Percentiles rank a stretch among this genome's conserved stretches.
Evolutionary conservation across 2,888 invertebrate genomes (phyloP).

Genomic region (Crematogaster levior): DNA sequence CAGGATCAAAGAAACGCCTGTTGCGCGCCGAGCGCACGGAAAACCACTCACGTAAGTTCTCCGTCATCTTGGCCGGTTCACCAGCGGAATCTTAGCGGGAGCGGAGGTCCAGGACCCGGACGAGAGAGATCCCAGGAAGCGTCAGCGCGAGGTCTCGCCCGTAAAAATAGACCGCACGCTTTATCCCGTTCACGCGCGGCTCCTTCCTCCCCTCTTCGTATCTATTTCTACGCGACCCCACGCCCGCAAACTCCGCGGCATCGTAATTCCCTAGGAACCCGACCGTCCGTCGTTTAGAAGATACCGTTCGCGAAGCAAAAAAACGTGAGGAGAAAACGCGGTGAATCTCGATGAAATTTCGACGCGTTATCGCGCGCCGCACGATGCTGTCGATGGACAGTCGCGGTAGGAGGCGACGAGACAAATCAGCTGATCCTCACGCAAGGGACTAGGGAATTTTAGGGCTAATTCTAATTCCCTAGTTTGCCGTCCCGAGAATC

Average conservation of each 20-base stretch:
- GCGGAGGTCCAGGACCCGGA: background rate
- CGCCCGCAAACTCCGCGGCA: constrained; percentile 56
- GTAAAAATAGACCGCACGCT: constrained; percentile 67
- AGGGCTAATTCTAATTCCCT: background rate
- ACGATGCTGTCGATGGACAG: background rate
- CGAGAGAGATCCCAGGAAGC: background rate
- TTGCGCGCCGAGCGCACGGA: background rate
- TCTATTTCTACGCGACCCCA: constrained; percentile 60
- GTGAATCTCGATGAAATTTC: no score
- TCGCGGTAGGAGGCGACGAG: background rate
- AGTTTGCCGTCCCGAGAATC: background rate
- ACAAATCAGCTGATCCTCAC: constrained; percentile 30
- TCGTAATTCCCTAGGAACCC: constrained; percentile 60
- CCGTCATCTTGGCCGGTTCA: constrained; percentile 55
- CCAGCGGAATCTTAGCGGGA: background rate
- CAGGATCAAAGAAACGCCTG: background rate
- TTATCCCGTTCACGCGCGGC: constrained; percentile 57
- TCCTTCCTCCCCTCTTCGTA: constrained; percentile 44
- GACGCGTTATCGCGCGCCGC: background rate
- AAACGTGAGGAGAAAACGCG: background rate
- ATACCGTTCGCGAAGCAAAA: background rate
- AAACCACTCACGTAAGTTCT: constrained; percentile 66
- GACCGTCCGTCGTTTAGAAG: background rate
- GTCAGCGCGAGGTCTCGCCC: constrained; percentile 22
- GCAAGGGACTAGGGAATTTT: background rate